Percentiles rank a stretch among this genome's conserved stretches.
These are phyloP conservation scores for Xiphydria camelus DNA, from an alignment of 2,888 invertebrate genomes.

Conservation along the genomic window DNA sequence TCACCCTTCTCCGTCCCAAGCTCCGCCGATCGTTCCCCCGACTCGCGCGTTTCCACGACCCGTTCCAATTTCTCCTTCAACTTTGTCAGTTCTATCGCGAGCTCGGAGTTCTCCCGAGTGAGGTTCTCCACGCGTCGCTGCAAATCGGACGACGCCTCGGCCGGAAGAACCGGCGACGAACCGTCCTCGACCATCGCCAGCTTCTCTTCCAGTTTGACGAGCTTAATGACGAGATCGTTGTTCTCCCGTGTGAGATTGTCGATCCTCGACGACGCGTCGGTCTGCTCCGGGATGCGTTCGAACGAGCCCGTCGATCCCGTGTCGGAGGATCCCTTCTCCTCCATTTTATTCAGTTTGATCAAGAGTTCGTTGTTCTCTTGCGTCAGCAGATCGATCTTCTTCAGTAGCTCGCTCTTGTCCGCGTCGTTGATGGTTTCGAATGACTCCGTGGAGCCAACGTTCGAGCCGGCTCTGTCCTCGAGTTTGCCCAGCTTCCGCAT, in stretches of 20 bases:
- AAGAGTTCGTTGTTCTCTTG: slow-evolving; percentile 45
- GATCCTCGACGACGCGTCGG: slow-evolving; percentile 36
- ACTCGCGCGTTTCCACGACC: neutral
- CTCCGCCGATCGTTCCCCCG: neutral
- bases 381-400: slow-evolving; percentile 44
- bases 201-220: slow-evolving; percentile 40
- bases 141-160: slow-evolving; percentile 2
- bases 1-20: neutral
- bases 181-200: slow-evolving; percentile 8
- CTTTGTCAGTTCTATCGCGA: slow-evolving; percentile 36
- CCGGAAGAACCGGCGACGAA: neutral
- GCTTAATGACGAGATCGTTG: slow-evolving; percentile 44
- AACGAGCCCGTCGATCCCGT: slow-evolving; percentile 54
- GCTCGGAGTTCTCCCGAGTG: slow-evolving; percentile 33
- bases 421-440: slow-evolving; percentile 45
- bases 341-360: slow-evolving; percentile 43
- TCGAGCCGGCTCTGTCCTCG: slow-evolving; percentile 36
- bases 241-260: slow-evolving; percentile 45
- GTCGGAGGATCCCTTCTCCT: slow-evolving; percentile 52
- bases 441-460: slow-evolving; percentile 45
- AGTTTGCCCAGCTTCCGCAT: slow-evolving; percentile 32
- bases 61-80: slow-evolving; percentile 27
- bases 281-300: slow-evolving; percentile 48
- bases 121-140: slow-evolving; percentile 24
- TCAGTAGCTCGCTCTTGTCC: slow-evolving; percentile 42